Conservation (phyloP, 2,113 vertebrate species). For the Machaerirhynchus nigripectus region DNA sequence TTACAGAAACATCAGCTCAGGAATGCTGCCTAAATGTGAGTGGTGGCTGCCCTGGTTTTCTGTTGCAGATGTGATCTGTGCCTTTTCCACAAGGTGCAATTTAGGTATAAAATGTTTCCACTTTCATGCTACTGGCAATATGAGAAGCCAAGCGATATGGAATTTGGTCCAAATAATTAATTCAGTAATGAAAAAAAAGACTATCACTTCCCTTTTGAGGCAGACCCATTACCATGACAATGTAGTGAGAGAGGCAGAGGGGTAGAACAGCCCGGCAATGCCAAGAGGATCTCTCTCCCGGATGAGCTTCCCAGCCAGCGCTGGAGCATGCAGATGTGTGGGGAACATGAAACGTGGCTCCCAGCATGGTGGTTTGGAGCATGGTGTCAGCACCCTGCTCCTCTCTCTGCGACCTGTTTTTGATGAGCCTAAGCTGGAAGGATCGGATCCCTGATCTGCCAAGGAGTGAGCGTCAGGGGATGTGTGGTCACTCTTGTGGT, state of each 20-base stretch:
- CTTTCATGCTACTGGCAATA: not conserved
- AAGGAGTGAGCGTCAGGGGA: not conserved
- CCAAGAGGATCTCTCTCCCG: fast-evolving
- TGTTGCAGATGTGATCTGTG: too few species aligned
- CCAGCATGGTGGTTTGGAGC: not conserved
- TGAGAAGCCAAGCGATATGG: not conserved
- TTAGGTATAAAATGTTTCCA: not conserved
- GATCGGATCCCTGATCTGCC: not conserved
- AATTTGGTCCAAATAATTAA: not conserved
- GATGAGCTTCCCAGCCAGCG: fast-evolving
- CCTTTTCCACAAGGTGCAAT: not conserved
- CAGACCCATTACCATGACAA: not conserved
- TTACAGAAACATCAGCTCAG: not conserved
- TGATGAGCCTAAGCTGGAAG: not conserved
- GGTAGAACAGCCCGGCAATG: not conserved
- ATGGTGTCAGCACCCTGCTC: not conserved
- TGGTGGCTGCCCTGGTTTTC: not conserved
- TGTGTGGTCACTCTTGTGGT: fast-evolving
- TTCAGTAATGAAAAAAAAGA: not conserved
- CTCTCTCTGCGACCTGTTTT: not conserved
- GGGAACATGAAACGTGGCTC: not conserved
- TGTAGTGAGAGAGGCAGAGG: not conserved
- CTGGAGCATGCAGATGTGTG: fast-evolving
- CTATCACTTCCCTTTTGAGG: not conserved
- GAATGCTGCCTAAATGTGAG: not conserved